These are phyloP conservation scores for Pteropus rufus DNA, from an alignment of 2,797 vertebrate genomes.

Conservation along the genomic window DNA sequence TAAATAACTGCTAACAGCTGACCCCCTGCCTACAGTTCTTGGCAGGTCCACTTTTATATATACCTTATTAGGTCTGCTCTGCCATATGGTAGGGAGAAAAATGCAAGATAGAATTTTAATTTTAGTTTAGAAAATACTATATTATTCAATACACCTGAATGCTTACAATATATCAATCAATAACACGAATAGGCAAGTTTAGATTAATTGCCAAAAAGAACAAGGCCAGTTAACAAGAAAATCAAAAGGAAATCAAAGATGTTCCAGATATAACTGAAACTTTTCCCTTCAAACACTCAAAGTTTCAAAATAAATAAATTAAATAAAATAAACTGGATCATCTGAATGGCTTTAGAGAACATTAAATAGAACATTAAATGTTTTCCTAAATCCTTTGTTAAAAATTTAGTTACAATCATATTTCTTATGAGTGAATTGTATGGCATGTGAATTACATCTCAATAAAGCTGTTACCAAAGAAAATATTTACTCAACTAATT, in stretches of 20 bases:
- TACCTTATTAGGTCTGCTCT: neutral
- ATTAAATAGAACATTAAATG: neutral
- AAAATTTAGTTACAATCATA: slow-evolving; percentile 15
- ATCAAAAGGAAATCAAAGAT: neutral
- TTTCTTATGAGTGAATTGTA: neutral
- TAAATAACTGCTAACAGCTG: neutral
- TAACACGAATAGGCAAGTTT: neutral
- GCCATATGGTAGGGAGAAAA: neutral
- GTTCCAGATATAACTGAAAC: neutral
- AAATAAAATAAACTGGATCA: slow-evolving; percentile 12
- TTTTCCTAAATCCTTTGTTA: neutral
- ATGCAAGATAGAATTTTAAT: slow-evolving; percentile 13
- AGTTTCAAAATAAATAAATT: slow-evolving; percentile 23
- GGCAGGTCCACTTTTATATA: neutral
- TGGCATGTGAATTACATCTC: neutral
- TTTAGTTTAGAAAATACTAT: neutral
- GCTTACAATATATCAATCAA: neutral
- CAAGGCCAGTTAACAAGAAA: neutral
- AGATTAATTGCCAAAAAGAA: neutral
- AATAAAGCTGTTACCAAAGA: neutral
- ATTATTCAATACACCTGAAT: neutral
- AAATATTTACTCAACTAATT: slow-evolving; percentile 30
- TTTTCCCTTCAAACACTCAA: neutral
- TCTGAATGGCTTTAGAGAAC: slow-evolving; percentile 8
- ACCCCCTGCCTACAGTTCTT: neutral